Evolutionary conservation across 2,888 invertebrate species (phyloP).

Genomic region (Trilocha varians): DNA sequence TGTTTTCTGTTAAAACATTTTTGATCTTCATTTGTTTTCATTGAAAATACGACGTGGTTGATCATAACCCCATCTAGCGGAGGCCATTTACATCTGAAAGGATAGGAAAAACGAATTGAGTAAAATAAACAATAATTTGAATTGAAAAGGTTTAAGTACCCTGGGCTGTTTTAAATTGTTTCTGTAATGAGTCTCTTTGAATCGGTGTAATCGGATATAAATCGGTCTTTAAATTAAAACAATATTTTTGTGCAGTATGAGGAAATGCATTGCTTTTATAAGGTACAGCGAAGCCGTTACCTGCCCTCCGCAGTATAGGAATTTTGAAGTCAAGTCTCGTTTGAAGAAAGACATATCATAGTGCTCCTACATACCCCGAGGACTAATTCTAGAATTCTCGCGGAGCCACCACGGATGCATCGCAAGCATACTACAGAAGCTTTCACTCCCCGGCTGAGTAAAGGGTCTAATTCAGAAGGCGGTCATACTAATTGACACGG

Average conservation of each 20-base stretch:
- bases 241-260: background rate
- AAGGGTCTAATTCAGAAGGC: too few relatives aligned
- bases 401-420: too few relatives aligned
- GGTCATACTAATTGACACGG: too few relatives aligned
- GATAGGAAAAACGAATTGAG: constrained; percentile 29
- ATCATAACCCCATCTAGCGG: constrained; percentile 24
- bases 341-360: too few relatives aligned
- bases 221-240: background rate
- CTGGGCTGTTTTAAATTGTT: background rate
- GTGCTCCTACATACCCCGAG: too few relatives aligned
- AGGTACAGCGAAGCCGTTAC: too few relatives aligned
- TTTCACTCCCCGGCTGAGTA: too few relatives aligned
- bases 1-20: constrained; percentile 10
- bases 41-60: constrained; percentile 1
- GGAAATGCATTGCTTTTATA: background rate
- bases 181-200: constrained; percentile 8
- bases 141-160: constrained; percentile 15
- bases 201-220: background rate
- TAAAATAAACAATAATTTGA: constrained; percentile 25
- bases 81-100: constrained; percentile 42
- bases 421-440: too few relatives aligned
- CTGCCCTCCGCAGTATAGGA: too few relatives aligned
- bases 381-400: too few relatives aligned
- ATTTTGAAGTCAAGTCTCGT: too few relatives aligned
- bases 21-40: background rate